These are phyloP conservation scores for Heterotilapia buettikoferi DNA, from an alignment of 2,113 vertebrate genomes.

Conservation along the genomic window DNA sequence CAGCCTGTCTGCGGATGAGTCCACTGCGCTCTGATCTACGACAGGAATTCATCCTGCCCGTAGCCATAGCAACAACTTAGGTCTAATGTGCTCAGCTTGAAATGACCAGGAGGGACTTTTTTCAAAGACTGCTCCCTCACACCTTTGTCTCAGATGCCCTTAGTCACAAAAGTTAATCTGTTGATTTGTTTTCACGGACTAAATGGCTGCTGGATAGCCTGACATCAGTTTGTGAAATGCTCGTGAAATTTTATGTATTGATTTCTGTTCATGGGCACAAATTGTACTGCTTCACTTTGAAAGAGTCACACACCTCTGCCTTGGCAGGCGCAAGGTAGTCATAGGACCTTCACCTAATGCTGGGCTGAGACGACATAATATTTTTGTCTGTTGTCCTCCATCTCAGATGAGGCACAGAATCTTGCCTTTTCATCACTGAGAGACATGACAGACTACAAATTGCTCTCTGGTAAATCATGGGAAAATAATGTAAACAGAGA, in stretches of 20 bases:
- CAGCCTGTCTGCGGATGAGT: conserved; percentile 12
- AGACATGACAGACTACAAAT: background rate
- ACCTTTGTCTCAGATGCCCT: background rate
- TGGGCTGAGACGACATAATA: background rate
- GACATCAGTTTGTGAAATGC: background rate
- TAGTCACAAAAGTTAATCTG: background rate
- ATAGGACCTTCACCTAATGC: background rate
- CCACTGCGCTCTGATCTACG: background rate
- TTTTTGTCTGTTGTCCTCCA: background rate
- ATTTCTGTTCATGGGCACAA: background rate
- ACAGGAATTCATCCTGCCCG: conserved; percentile 41
- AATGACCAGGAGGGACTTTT: conserved; percentile 24
- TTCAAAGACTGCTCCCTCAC: conserved; percentile 16
- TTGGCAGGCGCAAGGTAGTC: background rate
- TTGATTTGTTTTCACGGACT: background rate
- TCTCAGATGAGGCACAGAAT: background rate
- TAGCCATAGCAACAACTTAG: conserved; percentile 69
- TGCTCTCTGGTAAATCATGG: background rate
- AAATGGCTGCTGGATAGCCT: background rate
- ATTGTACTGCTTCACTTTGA: background rate
- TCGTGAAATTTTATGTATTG: background rate
- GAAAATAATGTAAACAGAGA: background rate
- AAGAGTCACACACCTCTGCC: background rate
- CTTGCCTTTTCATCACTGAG: background rate
- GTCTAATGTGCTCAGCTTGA: conserved; percentile 33